A percentile compares a stretch with the other conserved stretches of the same genome.
Conservation (phyloP, 1,140 invertebrate genomes). For the Dendroctonus valens region DNA sequence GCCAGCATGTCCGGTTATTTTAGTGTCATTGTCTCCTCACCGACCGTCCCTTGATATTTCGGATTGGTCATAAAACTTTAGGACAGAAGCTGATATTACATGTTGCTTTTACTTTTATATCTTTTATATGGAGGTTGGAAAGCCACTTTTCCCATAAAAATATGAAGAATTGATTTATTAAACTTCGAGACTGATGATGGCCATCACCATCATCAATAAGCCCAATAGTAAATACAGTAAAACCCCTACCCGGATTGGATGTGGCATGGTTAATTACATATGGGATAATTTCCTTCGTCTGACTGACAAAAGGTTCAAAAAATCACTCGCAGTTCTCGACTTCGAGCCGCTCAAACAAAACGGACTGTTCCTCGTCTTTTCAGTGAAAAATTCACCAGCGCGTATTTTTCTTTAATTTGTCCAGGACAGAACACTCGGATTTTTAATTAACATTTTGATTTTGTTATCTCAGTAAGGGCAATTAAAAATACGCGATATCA, state of each 20-base stretch:
- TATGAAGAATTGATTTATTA: constrained; percentile 24
- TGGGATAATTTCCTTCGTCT: too few relatives aligned
- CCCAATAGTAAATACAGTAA: too few relatives aligned
- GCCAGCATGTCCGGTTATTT: constrained; percentile 31
- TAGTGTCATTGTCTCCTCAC: constrained; percentile 31
- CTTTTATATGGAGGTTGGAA: constrained; percentile 21
- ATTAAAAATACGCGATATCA: constrained; percentile 48
- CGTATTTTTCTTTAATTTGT: constrained; percentile 48
- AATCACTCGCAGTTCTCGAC: background rate
- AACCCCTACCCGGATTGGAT: too few relatives aligned
- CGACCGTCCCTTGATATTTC: constrained; percentile 29
- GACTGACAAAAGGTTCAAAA: too few relatives aligned
- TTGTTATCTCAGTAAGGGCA: constrained; percentile 48
- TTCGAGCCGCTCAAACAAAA: background rate
- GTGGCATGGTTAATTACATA: too few relatives aligned
- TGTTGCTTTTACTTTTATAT: constrained; percentile 33
- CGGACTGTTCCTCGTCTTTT: background rate
- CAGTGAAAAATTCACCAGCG: background rate
- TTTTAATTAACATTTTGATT: constrained; percentile 51
- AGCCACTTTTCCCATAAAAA: constrained; percentile 16
- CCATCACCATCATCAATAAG: background rate
- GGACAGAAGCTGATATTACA: constrained; percentile 32
- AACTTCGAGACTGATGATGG: background rate
- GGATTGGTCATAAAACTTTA: constrained; percentile 30
- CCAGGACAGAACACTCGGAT: constrained; percentile 45